phyloP scores from a whole-genome alignment of 2,888 invertebrate species.

The Pterostichus madidus region DNA sequence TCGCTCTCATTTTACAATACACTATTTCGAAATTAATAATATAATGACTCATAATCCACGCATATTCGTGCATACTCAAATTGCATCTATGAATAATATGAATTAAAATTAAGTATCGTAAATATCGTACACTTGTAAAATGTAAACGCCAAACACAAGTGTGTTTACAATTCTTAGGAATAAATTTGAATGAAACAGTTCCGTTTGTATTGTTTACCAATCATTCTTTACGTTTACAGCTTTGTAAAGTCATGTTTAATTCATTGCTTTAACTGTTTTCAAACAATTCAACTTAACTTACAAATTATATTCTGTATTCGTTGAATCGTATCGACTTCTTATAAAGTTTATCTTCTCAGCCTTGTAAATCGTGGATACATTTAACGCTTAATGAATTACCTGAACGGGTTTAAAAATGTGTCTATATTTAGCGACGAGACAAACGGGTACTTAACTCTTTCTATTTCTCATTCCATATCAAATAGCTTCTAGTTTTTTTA shows the following conservation, averaged over 20 bases:
- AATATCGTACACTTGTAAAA: background rate
- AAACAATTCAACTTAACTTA: slow-evolving; percentile 3
- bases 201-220: slow-evolving; percentile 17
- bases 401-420: background rate
- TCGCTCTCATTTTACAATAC: too few species aligned
- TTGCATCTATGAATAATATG: background rate
- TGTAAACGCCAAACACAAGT: background rate
- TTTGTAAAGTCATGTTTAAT: slow-evolving; percentile 19
- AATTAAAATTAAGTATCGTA: background rate
- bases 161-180: background rate
- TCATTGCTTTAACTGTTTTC: slow-evolving; percentile 18
- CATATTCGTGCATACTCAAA: too few species aligned
- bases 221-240: slow-evolving; percentile 16
- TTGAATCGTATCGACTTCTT: slow-evolving; percentile 1
- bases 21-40: too few species aligned
- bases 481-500: background rate
- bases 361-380: background rate
- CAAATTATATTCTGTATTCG: background rate
- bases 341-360: slow-evolving; percentile 15
- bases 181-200: slow-evolving; percentile 13
- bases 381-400: slow-evolving; percentile 17
- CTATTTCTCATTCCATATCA: background rate
- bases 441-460: background rate
- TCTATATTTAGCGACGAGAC: background rate
- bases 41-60: too few species aligned